Evolutionary conservation across 2,113 vertebrate species (phyloP), one percentile per base, ranked within the genome.

Genomic region (Ptilonorhynchus violaceus): DNA sequence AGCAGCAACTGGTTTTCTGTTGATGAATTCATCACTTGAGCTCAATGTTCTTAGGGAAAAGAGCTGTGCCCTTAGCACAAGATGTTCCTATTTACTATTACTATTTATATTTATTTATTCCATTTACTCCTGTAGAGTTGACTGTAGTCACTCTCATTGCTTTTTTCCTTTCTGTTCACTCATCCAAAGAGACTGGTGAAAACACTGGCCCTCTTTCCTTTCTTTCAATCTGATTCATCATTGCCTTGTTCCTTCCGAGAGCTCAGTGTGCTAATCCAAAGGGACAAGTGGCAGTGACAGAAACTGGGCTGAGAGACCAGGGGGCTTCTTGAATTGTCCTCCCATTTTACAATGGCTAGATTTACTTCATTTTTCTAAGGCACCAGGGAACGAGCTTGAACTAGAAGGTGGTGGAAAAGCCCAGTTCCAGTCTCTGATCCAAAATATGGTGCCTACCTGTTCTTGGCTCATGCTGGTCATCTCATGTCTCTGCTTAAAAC

Each of bases 131-230:
- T 42, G 5, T 7, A 9, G 44, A n/a, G 13, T 37, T 24, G 33
- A 11, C 2, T 24, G 11, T 2, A 64, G 27, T 2, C 19, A 13
- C 20, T 35, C 2, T 11, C 2, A 0, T 12, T 41, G 33, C 11
- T 79, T 63, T 55, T 76, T 15, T 27, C 25, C 16, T 41, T 87
- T 27, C 52, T 75, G 64, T 10, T 53, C n/a, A 25, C 15, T 22
- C 18, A 64, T 25, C 19, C 35, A 35, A 25, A 89, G 30, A 1
- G 10, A 15, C 27, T 46, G 58, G 28, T 37, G 19, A 13, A n/a
- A 42, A 16, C 0, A 0, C 12, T 7, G 0, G 17, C 11, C 7
- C 33, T 47, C 20, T 23, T 73, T 35, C 8, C 3, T 66, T 90
- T 64, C 58, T 60, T 62, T 21, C 59, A 37, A 11, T 67, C 23